Conservation (phyloP, 1,140 invertebrate genomes). For the Drosophila carrolli region DNA sequence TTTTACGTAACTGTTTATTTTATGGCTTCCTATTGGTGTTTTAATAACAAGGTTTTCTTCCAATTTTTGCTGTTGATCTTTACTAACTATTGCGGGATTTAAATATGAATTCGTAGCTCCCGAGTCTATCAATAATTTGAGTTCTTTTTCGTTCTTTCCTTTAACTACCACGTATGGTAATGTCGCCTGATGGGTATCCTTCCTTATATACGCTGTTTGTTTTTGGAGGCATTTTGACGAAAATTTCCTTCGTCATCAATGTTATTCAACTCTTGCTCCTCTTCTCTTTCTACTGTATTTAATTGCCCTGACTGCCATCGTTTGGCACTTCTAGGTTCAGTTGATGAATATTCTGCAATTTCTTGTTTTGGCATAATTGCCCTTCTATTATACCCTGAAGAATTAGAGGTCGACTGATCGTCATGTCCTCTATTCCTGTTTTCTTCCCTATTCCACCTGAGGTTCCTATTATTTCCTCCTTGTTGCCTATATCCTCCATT, state of each 20-base stretch:
- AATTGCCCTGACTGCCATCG: conserved; percentile 8
- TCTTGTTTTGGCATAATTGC: too few species aligned
- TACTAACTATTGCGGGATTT: background rate
- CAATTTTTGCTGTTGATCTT: background rate
- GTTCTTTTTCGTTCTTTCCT: background rate
- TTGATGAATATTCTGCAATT: conserved; percentile 1
- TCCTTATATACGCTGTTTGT: conserved; percentile 3
- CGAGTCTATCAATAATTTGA: conserved; percentile 2
- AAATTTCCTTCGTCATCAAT: conserved; percentile 6
- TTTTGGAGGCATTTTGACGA: conserved; percentile 1
- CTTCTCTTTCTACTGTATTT: conserved; percentile 8
- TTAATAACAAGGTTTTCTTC: conserved; percentile 1
- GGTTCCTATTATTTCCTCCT: too few species aligned
- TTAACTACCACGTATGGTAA: conserved; percentile 7
- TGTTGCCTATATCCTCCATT: too few species aligned
- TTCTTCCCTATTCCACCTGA: too few species aligned
- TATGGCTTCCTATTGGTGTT: conserved; percentile 2
- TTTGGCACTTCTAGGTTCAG: conserved; percentile 3
- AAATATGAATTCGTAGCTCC: conserved; percentile 2
- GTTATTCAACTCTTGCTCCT: conserved; percentile 3
- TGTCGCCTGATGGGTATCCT: conserved; percentile 11
- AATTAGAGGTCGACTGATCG: too few species aligned
- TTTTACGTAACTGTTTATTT: conserved; percentile 1
- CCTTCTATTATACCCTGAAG: too few species aligned
- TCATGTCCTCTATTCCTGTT: too few species aligned